These are phyloP conservation scores for Pardalotus punctatus DNA, from an alignment of 2,113 vertebrate genomes.

Conservation along the genomic window DNA sequence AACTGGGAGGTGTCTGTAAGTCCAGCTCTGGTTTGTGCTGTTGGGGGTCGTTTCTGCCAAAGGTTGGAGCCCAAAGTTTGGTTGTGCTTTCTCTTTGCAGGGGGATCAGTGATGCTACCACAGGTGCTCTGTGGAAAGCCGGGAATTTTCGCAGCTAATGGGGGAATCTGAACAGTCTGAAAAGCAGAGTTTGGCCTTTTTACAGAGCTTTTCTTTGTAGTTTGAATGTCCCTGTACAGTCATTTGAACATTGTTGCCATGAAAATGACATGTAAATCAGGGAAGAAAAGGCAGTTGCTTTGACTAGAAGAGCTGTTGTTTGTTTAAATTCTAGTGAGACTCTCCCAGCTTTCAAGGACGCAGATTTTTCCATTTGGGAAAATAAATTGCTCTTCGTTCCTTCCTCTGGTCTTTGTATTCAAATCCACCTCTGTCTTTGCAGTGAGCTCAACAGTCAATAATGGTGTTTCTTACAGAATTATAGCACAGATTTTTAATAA, in stretches of 20 bases:
- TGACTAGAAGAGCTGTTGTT: constrained; percentile 32
- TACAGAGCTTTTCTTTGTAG: constrained; percentile 39
- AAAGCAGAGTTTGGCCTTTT: constrained; percentile 15
- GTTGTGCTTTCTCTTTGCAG: background rate
- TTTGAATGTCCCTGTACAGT: constrained; percentile 36
- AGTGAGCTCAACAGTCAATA: background rate
- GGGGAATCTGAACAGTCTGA: background rate
- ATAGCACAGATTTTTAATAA: background rate
- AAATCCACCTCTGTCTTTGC: constrained; percentile 23
- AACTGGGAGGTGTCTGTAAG: constrained; percentile 6
- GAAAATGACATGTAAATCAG: constrained; percentile 38
- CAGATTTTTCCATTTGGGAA: background rate
- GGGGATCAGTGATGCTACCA: background rate
- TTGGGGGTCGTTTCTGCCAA: constrained; percentile 19
- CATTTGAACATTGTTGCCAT: background rate
- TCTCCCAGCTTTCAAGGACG: background rate
- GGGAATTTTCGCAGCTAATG: background rate
- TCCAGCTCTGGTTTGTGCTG: background rate
- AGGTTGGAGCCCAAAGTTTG: constrained; percentile 23
- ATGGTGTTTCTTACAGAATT: background rate
- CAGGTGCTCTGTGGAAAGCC: background rate
- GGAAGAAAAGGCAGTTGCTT: background rate
- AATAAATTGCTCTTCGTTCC: background rate
- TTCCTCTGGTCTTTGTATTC: background rate
- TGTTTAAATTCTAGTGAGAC: constrained; percentile 30